Percentiles rank a stretch among this genome's conserved stretches.
Evolutionary conservation across 1,140 invertebrate genomes (phyloP).

Genomic region (Drosophila triauraria): DNA sequence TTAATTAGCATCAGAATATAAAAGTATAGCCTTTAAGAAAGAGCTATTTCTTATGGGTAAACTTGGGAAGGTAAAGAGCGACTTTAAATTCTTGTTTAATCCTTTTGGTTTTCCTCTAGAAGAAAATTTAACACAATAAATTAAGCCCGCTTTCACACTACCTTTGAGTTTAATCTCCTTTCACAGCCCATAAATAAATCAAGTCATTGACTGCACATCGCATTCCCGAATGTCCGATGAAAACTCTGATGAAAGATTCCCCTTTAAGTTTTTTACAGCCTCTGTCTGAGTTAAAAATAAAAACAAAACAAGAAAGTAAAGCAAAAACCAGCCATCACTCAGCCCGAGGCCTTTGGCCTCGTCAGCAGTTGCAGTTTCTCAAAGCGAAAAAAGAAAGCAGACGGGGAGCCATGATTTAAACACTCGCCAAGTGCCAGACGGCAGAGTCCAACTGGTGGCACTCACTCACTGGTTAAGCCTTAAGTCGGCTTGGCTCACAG

Average conservation of each 20-base stretch:
- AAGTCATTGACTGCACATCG: conserved; percentile 5
- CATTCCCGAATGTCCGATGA: conserved; percentile 30
- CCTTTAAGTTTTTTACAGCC: conserved; percentile 20
- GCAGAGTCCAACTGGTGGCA: conserved; percentile 59
- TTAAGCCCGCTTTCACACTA: background rate
- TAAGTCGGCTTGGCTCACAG: conserved; percentile 41
- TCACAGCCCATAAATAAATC: conserved; percentile 23
- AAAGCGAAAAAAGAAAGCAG: conserved; percentile 5
- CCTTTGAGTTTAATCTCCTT: background rate
- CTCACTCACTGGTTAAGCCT: conserved; percentile 58
- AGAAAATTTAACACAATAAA: background rate
- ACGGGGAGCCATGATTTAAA: conserved; percentile 52
- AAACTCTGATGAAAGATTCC: conserved; percentile 29
- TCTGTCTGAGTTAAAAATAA: background rate
- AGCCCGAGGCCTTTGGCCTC: conserved; percentile 46
- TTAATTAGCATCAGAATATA: background rate
- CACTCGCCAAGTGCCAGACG: conserved; percentile 54
- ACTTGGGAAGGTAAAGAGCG: background rate
- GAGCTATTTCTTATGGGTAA: background rate
- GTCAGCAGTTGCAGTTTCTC: conserved; percentile 39
- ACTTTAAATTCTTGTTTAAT: background rate
- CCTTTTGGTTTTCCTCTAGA: accelerated
- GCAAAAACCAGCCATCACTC: conserved; percentile 44
- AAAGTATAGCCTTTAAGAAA: background rate
- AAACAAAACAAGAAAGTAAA: background rate